Percentiles rank a stretch among this genome's conserved stretches.
Evolutionary conservation across 2,113 vertebrate species (phyloP).

Genomic region (Diphyllodes magnificus): DNA sequence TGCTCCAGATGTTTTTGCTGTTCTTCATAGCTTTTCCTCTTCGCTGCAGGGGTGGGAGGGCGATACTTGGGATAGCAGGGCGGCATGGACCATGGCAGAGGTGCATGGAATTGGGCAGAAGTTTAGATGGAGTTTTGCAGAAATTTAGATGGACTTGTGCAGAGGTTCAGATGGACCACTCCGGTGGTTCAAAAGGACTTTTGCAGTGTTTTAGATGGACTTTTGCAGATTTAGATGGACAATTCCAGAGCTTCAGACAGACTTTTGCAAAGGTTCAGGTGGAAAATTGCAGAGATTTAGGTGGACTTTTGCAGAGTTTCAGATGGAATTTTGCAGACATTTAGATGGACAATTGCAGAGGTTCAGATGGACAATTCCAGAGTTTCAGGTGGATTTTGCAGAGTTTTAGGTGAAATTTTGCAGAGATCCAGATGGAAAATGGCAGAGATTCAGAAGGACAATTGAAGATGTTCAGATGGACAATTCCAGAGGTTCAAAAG

Average conservation of each 20-base stretch:
- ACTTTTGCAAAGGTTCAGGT: not conserved
- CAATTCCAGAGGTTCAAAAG: not conserved
- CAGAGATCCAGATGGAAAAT: not conserved
- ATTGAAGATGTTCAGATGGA: not conserved
- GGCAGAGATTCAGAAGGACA: not conserved
- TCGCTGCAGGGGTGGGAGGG: not conserved
- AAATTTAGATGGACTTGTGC: not conserved
- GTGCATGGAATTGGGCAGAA: not conserved
- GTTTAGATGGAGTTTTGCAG: not conserved
- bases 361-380: not conserved
- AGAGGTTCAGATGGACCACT: not conserved
- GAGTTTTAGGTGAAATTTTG: not conserved
- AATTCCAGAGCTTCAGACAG: not conserved
- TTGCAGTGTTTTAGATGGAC: not conserved
- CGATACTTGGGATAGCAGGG: rapidly evolving
- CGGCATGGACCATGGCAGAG: not conserved
- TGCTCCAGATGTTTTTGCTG: not conserved
- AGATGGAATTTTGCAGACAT: not conserved
- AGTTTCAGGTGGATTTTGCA: not conserved
- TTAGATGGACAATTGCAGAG: not conserved
- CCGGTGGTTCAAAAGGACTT: not conserved
- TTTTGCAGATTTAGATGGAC: not conserved
- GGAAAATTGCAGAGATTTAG: not conserved
- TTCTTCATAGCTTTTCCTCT: not conserved
- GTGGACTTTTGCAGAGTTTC: not conserved